These are phyloP conservation scores for Chionis minor DNA, from an alignment of 2,113 vertebrate species.

Conservation along the genomic window DNA sequence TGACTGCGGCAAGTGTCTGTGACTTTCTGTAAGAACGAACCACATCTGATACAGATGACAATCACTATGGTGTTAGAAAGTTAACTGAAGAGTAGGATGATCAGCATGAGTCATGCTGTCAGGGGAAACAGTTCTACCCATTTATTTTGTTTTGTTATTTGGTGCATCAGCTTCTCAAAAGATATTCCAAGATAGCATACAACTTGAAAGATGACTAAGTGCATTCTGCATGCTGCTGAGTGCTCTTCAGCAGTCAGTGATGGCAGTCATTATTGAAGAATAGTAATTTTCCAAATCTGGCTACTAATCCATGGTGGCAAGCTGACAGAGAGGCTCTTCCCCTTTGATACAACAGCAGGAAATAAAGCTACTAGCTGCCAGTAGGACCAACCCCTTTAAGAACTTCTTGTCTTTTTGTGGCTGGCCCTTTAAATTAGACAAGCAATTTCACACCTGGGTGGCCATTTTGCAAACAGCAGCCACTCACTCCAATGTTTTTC, in stretches of 20 bases:
- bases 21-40: slow-evolving; percentile 69
- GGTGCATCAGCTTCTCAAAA: slow-evolving; percentile 34
- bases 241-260: neutral
- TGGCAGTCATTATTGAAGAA: neutral
- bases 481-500: neutral
- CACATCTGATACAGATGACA: slow-evolving; percentile 49
- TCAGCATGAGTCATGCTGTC: slow-evolving; percentile 62
- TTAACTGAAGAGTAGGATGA: slow-evolving; percentile 58
- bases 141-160: slow-evolving; percentile 54
- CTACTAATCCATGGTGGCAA: neutral
- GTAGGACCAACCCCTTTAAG: neutral
- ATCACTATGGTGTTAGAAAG: slow-evolving; percentile 46
- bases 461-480: neutral
- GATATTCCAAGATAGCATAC: slow-evolving; percentile 40
- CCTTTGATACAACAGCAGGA: neutral
- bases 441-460: neutral
- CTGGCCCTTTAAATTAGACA: neutral
- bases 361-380: neutral
- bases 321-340: neutral
- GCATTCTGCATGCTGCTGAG: neutral
- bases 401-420: neutral
- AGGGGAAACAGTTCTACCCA: slow-evolving; percentile 43
- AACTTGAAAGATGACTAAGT: neutral
- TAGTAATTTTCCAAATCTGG: neutral
- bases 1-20: slow-evolving; percentile 53